A percentile compares a stretch with the other conserved stretches of the same genome.
phyloP scores from a whole-genome alignment of 2,113 vertebrate species.

The Morone chrysops region DNA sequence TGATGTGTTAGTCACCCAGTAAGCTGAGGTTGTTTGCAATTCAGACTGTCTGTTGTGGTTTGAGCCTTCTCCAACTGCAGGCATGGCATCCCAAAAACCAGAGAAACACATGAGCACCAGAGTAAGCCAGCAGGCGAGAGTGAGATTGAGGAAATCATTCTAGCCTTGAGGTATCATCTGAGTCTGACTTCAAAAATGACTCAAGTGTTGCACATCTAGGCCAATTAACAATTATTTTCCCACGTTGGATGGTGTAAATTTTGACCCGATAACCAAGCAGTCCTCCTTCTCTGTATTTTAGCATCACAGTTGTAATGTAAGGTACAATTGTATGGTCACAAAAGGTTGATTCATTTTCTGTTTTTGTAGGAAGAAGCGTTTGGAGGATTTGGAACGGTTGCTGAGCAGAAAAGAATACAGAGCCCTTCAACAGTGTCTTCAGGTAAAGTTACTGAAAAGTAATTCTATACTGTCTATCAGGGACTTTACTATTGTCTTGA shows the following conservation, averaged over 20 bases:
- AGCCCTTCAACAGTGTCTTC: constrained; percentile 88
- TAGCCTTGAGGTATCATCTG: constrained; percentile 16
- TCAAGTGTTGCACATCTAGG: constrained; percentile 49
- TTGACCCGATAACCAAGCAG: constrained; percentile 26
- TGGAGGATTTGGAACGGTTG: constrained; percentile 93
- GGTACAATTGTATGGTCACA: constrained; percentile 16
- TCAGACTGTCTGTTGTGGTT: constrained; percentile 55
- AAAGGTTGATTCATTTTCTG: constrained; percentile 25
- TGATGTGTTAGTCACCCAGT: constrained; percentile 45
- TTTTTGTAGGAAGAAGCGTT: constrained; percentile 93
- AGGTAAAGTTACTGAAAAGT: constrained; percentile 80
- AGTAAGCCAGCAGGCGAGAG: constrained; percentile 51
- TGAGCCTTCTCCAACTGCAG: constrained; percentile 26
- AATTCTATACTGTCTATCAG: background rate
- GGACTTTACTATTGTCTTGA: constrained; percentile 4
- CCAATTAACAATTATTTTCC: constrained; percentile 37
- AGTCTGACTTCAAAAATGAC: constrained; percentile 41
- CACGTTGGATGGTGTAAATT: constrained; percentile 33
- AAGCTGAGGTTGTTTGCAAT: constrained; percentile 40
- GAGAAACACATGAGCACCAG: constrained; percentile 34
- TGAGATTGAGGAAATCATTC: constrained; percentile 45
- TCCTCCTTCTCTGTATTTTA: constrained; percentile 6
- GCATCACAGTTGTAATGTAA: background rate
- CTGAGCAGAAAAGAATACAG: constrained; percentile 90
- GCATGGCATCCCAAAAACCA: constrained; percentile 35